These are phyloP conservation scores for Cariama cristata DNA, from an alignment of 2,113 vertebrate species.

Conservation along the genomic window DNA sequence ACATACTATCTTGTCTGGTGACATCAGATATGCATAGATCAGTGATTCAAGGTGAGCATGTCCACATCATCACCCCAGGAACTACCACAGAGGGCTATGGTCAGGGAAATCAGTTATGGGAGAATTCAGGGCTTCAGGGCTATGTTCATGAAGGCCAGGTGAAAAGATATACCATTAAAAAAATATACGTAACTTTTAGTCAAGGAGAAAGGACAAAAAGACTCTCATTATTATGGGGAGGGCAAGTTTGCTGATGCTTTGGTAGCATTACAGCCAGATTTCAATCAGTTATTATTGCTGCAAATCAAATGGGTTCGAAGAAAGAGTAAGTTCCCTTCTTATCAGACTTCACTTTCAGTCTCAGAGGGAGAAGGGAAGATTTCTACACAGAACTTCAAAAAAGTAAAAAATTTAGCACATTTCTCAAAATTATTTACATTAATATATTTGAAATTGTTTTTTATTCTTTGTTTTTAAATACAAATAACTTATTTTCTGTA, in stretches of 20 bases:
- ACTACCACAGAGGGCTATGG: background rate
- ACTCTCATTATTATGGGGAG: background rate
- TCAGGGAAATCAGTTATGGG: background rate
- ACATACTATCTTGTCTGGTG: background rate
- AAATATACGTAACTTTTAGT: background rate
- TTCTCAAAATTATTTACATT: background rate
- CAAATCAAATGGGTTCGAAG: background rate
- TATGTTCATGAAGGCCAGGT: background rate
- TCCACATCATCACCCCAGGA: background rate
- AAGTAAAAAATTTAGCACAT: background rate
- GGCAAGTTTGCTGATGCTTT: background rate
- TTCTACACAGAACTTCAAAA: background rate
- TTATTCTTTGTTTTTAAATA: background rate
- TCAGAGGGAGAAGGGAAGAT: accelerated
- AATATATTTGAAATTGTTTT: background rate
- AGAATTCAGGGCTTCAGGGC: background rate
- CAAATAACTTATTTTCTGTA: background rate
- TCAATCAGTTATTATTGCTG: background rate
- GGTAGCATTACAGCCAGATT: background rate
- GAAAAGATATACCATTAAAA: background rate
- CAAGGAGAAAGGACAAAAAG: background rate
- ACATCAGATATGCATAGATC: background rate
- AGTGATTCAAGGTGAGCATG: background rate
- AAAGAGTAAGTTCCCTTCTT: background rate
- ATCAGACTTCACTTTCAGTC: background rate